Evolutionary conservation across 1,140 invertebrate species (phyloP), one percentile per base, ranked within the genome.

Genomic region (Galleria mellonella): DNA sequence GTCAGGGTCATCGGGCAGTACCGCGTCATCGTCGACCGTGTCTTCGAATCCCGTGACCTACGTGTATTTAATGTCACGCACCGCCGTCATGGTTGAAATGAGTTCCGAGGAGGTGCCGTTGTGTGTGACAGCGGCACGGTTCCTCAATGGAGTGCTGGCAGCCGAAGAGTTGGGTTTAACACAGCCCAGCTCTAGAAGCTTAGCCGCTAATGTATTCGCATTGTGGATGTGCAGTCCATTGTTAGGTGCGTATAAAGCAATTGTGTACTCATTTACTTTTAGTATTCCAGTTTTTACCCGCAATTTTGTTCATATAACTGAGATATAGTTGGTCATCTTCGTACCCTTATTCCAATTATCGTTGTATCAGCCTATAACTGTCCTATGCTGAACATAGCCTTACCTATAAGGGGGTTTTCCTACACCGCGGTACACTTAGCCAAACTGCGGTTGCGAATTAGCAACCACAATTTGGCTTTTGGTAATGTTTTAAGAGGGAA

Each of bases 71-170:
- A 91, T 92, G 88, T 91, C 89, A 12, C 85, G 89, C 1, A 85
- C 89, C 12, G 91, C 91, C 6, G 84, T 93, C 28, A 89, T 92
- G 83, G 89, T 93, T 79, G 91, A 93, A 62, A 90, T 92, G 72
- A 75, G 72, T 33, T 79, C 76, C 0, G 81, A 84, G 12, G 91
- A 93, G 57, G 89, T 92, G 33, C 89, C 89, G 0, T 76, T 88
- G 0, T 86, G 87, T 33, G 89, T 90, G 31, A 90, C 89, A 1
- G 83, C 88, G 0, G 82, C 89, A 29, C 78, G 89, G 42, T 89
- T 91, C 59, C 53, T 90, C 1, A 88, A 88, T 44, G 89, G 89
- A 14, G 87, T 90, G 9, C 48, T 90, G 27, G 88, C 87, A 29
- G 88, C 89, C 43, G 90, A 92, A 45, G 90, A 91, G 54, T 70